phyloP scores from a whole-genome alignment of 1,140 invertebrate genomes.

The Papilio xuthus region DNA sequence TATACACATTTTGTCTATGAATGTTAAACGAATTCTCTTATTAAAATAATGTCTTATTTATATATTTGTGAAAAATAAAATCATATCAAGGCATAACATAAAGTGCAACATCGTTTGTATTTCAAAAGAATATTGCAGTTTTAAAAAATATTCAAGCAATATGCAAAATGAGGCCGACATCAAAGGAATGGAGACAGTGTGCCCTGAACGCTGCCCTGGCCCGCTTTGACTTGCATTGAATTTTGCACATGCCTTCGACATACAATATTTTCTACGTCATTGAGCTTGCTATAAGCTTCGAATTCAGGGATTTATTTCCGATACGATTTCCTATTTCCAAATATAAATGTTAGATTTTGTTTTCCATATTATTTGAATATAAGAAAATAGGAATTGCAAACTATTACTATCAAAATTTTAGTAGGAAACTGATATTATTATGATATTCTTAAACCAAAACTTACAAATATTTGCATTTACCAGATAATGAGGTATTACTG shows the following conservation, averaged over 20 bases:
- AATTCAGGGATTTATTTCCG: constrained; percentile 38
- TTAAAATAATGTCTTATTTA: neutral
- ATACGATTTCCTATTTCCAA: constrained; percentile 37
- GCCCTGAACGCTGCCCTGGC: constrained; percentile 26
- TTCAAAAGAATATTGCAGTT: constrained; percentile 13
- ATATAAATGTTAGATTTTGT: constrained; percentile 38
- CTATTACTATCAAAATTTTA: neutral
- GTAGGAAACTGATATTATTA: neutral
- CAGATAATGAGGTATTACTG: too few relatives aligned
- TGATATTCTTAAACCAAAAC: too few relatives aligned
- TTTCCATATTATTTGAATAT: constrained; percentile 11
- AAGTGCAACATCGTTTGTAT: constrained; percentile 3
- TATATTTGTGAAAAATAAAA: neutral
- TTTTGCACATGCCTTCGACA: constrained; percentile 36
- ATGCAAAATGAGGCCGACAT: constrained; percentile 33
- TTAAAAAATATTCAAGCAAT: constrained; percentile 37
- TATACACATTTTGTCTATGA: too few relatives aligned
- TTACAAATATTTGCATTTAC: too few relatives aligned
- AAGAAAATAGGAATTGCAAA: neutral
- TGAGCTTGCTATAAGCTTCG: constrained; percentile 38
- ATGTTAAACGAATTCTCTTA: too few relatives aligned
- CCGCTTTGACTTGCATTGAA: constrained; percentile 34
- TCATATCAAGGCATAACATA: neutral
- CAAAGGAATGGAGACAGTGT: constrained; percentile 33
- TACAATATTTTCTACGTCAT: constrained; percentile 37